Percentiles rank a stretch among this genome's conserved stretches.
Conservation (phyloP, 1,140 invertebrate genomes). For the Drosophila sp. region DNA sequence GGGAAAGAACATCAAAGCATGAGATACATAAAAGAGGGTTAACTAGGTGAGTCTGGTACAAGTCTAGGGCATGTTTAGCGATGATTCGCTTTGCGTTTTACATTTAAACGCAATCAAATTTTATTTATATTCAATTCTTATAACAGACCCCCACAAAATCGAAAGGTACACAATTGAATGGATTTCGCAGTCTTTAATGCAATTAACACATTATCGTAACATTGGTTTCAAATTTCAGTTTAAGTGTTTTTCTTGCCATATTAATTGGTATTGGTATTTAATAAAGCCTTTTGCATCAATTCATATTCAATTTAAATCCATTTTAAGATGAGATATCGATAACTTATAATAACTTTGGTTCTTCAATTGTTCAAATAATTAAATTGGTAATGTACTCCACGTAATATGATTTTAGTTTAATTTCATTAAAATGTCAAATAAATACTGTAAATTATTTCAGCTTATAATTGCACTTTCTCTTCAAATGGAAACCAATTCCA, state of each 20-base stretch:
- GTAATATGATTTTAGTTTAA: no score
- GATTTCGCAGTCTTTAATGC: not conserved
- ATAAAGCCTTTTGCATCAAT: no score
- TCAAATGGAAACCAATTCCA: not conserved
- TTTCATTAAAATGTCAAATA: not conserved
- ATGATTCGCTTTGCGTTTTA: constrained; percentile 3
- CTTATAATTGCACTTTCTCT: not conserved
- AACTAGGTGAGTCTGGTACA: constrained; percentile 17
- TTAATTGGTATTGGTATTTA: not conserved
- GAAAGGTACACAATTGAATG: not conserved
- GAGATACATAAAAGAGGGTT: constrained; percentile 7
- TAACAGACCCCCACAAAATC: not conserved
- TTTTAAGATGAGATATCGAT: no score
- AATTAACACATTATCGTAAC: not conserved
- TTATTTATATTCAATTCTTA: constrained; percentile 5
- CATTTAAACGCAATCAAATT: constrained; percentile 12
- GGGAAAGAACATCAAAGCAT: constrained; percentile 15
- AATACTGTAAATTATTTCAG: not conserved
- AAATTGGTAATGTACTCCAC: no score
- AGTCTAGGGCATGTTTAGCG: constrained; percentile 22
- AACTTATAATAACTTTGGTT: no score
- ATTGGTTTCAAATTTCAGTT: not conserved
- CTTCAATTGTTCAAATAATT: no score
- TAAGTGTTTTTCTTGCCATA: not conserved
- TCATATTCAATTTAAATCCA: no score